Percentiles rank a stretch among this genome's conserved stretches.
phyloP scores from a whole-genome alignment of 2,888 invertebrate genomes.

The Disparrhopalites patrizii region DNA sequence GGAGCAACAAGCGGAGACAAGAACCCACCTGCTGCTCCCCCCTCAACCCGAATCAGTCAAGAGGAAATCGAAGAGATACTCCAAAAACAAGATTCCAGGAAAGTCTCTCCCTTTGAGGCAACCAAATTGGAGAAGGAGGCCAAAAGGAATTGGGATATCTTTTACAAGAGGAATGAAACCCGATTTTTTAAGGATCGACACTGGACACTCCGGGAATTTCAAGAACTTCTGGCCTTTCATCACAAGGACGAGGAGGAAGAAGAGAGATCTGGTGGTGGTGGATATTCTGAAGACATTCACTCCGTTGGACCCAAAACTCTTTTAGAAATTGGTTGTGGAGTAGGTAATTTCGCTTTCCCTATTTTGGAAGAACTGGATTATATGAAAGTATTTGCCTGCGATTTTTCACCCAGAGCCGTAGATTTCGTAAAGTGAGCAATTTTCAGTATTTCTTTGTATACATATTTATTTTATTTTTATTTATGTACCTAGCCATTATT shows the following conservation, averaged over 20 bases:
- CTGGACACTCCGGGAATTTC: constrained; percentile 94
- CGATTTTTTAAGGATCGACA: constrained; percentile 93
- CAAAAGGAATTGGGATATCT: constrained; percentile 89
- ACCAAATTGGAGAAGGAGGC: constrained; percentile 74
- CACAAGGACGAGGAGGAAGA: background rate
- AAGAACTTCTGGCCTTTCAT: constrained; percentile 61
- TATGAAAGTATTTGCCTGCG: constrained; percentile 79
- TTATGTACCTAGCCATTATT: too few species aligned
- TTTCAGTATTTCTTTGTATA: background rate
- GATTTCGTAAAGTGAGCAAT: constrained; percentile 67
- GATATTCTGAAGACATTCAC: background rate
- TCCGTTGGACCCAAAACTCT: constrained; percentile 51
- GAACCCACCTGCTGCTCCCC: too few species aligned
- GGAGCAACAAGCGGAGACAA: too few species aligned
- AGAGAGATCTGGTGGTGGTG: background rate
- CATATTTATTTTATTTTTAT: too few species aligned
- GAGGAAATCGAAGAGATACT: constrained; percentile 62
- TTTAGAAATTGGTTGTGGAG: constrained; percentile 67
- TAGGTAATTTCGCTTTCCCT: constrained; percentile 94
- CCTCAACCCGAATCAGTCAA: too few species aligned
- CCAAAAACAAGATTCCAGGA: constrained; percentile 63
- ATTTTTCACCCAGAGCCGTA: constrained; percentile 86
- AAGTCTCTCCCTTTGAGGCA: constrained; percentile 71
- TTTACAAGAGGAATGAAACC: constrained; percentile 90
- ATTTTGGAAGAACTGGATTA: constrained; percentile 72